A percentile compares a stretch with the other conserved stretches of the same genome.
phyloP scores from a whole-genome alignment of 2,113 vertebrate species.

The Podocnemis expansa region DNA sequence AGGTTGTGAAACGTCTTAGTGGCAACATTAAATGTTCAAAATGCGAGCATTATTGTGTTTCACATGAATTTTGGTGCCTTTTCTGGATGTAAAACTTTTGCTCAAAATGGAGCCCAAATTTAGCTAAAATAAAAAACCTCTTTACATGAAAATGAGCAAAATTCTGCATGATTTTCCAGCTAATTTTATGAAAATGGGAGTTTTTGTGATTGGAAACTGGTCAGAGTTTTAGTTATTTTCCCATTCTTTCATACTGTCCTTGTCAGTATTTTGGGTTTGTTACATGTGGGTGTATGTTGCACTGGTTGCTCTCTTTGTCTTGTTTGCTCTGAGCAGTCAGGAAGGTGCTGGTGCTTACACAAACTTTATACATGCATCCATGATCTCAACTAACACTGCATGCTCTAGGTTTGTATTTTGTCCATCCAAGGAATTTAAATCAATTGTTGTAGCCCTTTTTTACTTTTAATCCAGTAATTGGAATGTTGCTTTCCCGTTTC shows the following conservation, averaged over 20 bases:
- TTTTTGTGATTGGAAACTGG: neutral
- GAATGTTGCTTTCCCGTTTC: conserved; percentile 68
- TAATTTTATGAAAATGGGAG: neutral
- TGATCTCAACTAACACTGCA: neutral
- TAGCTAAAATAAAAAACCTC: accelerated
- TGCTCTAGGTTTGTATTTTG: conserved; percentile 26
- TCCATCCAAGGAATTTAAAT: neutral
- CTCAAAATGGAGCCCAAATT: neutral
- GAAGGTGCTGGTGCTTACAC: neutral
- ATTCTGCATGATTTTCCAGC: neutral
- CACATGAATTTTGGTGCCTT: neutral
- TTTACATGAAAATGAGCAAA: neutral
- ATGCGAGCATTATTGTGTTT: neutral
- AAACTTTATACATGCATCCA: neutral
- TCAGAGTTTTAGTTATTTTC: neutral
- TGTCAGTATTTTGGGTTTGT: too few species aligned
- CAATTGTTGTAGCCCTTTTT: conserved; percentile 43
- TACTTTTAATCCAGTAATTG: neutral
- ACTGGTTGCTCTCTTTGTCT: neutral
- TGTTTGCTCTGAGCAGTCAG: neutral
- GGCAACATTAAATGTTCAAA: neutral
- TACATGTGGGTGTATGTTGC: neutral
- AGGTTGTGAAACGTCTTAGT: neutral
- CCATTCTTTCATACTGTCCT: neutral
- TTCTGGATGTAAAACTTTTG: accelerated